These are phyloP conservation scores for Schizaphis graminum DNA, from an alignment of 2,888 invertebrate species.

Conservation along the genomic window DNA sequence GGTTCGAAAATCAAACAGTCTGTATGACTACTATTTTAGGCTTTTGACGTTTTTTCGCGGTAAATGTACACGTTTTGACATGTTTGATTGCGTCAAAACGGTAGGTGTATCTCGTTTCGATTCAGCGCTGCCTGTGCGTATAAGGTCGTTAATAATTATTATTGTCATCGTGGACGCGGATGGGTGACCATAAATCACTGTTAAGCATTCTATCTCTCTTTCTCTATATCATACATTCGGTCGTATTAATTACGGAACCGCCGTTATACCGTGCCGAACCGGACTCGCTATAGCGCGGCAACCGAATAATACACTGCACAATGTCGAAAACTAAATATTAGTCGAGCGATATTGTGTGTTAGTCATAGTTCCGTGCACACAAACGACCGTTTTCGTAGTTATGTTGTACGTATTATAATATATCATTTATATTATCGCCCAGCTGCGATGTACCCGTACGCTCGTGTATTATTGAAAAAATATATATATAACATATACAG, in stretches of 20 bases:
- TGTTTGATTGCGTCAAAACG: conserved; percentile 14
- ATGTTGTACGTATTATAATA: not conserved
- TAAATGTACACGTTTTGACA: not conserved
- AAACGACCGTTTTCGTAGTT: not conserved
- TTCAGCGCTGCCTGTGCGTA: not conserved
- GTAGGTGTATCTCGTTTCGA: not conserved
- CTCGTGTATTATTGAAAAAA: not conserved
- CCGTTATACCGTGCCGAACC: not conserved
- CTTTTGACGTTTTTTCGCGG: not conserved
- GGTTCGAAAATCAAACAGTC: not conserved
- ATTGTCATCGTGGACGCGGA: not conserved
- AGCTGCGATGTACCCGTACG: not conserved
- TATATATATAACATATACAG: too few relatives aligned
- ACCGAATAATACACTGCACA: not conserved
- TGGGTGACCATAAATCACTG: conserved; percentile 6
- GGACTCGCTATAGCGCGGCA: not conserved
- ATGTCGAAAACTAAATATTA: not conserved
- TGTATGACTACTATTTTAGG: not conserved
- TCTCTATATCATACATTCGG: not conserved
- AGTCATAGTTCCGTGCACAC: not conserved
- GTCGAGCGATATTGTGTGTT: not conserved
- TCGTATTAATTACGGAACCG: not conserved
- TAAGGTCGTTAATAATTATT: conserved; percentile 17
- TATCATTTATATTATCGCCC: not conserved
- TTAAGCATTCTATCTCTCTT: not conserved